Evolutionary conservation across 2,888 invertebrate genomes (phyloP).

Genomic region (Parapristionchus giblindavisi): DNA sequence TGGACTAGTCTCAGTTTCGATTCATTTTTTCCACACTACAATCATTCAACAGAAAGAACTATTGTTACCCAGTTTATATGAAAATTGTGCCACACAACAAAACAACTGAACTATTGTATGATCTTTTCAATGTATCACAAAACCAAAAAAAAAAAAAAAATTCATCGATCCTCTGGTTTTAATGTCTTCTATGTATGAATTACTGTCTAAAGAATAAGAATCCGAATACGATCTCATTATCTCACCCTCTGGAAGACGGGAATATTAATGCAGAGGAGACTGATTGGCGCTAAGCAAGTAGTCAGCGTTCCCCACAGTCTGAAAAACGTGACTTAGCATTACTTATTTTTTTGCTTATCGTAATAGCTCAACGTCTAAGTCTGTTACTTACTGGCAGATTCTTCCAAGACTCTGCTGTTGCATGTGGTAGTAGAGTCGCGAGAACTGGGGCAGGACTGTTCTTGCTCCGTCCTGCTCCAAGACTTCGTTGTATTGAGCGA

Average conservation of each 20-base stretch:
- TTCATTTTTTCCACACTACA: no score
- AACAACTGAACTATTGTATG: no score
- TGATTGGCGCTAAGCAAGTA: constrained; percentile 12
- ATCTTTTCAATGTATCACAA: no score
- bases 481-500: constrained; percentile 4
- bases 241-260: constrained; percentile 5
- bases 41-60: no score
- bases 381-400: constrained; percentile 22
- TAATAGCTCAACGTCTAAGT: not conserved
- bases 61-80: no score
- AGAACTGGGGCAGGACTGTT: constrained; percentile 24
- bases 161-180: no score
- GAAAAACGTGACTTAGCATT: not conserved
- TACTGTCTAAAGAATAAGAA: not conserved
- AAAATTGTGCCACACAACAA: no score
- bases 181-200: no score
- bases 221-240: no score
- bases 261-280: constrained; percentile 21
- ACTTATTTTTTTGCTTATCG: not conserved
- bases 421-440: constrained; percentile 18
- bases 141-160: no score
- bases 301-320: constrained; percentile 9
- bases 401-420: not conserved
- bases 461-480: constrained; percentile 20
- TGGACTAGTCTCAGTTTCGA: no score